Conservation (phyloP, 2,888 invertebrate species). For the Dasypolia templi region DNA sequence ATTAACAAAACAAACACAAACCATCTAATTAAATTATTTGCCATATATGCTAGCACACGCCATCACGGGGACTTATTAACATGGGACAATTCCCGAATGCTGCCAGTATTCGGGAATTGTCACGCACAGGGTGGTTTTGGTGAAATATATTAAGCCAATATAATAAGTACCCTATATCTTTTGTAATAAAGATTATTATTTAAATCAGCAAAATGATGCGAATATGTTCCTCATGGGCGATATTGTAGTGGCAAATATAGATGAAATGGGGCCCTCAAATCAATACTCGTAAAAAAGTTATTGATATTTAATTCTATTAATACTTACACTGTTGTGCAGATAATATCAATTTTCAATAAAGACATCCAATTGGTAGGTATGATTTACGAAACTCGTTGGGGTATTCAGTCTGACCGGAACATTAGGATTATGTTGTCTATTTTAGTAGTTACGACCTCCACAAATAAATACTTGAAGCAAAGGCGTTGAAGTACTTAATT, state of each 20-base stretch:
- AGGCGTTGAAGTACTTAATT: constrained; percentile 25
- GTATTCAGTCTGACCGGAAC: neutral
- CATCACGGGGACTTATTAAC: neutral
- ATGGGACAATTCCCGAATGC: neutral
- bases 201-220: neutral
- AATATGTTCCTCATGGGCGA: neutral
- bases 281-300: neutral
- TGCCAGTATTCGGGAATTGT: too few species aligned
- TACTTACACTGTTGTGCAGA: neutral
- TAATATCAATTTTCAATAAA: neutral
- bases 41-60: too few species aligned
- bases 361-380: neutral
- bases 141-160: neutral
- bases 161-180: neutral
- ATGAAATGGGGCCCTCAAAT: neutral
- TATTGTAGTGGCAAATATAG: neutral
- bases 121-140: neutral
- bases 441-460: neutral
- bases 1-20: neutral
- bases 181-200: neutral
- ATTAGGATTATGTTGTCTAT: constrained; percentile 14
- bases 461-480: neutral
- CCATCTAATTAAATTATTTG: neutral
- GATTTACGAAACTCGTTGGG: neutral
- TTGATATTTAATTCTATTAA: neutral